phyloP scores from a whole-genome alignment of 2,888 invertebrate species.

The Cryptocephalus primarius region DNA sequence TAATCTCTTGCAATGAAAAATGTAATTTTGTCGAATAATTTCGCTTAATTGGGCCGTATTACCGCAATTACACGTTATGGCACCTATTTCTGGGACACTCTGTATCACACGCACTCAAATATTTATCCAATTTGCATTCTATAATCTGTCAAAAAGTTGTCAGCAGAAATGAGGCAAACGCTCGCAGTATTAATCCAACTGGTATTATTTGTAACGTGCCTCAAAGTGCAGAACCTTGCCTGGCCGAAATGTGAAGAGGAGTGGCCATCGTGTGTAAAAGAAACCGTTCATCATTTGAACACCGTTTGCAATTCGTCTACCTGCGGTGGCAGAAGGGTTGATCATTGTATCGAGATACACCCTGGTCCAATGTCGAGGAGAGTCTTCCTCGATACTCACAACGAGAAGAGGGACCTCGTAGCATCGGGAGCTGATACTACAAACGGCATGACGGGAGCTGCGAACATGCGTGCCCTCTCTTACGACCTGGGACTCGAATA shows the following conservation, averaged over 20 bases:
- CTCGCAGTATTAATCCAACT: too few species aligned
- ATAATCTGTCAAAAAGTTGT: too few species aligned
- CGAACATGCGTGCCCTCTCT: conserved; percentile 10
- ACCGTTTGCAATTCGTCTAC: background rate
- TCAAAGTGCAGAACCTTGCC: background rate
- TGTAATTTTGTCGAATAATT: too few species aligned
- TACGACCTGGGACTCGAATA: conserved; percentile 16
- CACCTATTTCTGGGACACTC: too few species aligned
- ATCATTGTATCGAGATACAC: background rate
- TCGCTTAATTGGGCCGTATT: too few species aligned
- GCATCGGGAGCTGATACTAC: conserved; percentile 10
- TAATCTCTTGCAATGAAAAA: too few species aligned
- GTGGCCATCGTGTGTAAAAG: background rate
- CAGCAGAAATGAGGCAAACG: too few species aligned
- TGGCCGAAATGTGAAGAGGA: background rate
- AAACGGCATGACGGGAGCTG: conserved; percentile 6
- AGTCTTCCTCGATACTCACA: conserved; percentile 7
- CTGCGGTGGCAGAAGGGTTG: background rate
- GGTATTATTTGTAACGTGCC: too few species aligned
- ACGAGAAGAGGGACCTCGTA: conserved; percentile 6
- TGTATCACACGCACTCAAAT: too few species aligned
- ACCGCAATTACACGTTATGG: too few species aligned
- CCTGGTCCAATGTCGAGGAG: background rate
- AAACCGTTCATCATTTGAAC: background rate
- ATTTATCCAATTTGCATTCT: too few species aligned